These are phyloP conservation scores for Melanogrammus aeglefinus DNA, from an alignment of 2,797 vertebrate species.

Conservation along the genomic window DNA sequence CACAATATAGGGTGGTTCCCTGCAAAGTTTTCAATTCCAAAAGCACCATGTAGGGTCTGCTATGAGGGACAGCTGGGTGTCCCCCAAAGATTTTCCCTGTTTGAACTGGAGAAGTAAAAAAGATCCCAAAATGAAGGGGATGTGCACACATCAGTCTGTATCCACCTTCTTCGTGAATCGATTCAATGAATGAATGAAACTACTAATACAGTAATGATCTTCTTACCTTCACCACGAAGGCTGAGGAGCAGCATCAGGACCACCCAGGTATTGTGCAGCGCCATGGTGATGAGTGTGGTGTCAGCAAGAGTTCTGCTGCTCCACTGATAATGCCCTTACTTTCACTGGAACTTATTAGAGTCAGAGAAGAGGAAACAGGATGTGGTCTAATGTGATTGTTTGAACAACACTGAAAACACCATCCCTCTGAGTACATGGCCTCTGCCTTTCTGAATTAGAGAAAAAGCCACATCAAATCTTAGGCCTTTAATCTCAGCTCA, in stretches of 20 bases:
- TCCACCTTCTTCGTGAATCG: background rate
- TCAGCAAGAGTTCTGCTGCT: slow-evolving; percentile 1
- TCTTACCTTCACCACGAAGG: slow-evolving; percentile 31
- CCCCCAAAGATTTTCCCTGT: slow-evolving; percentile 45
- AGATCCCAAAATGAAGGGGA: background rate
- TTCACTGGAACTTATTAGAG: slow-evolving; percentile 15
- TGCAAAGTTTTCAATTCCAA: fast-evolving
- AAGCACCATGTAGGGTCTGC: slow-evolving; percentile 59
- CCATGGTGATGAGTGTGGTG: slow-evolving; percentile 35
- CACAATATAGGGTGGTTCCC: fast-evolving
- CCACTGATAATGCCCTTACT: slow-evolving; percentile 9
- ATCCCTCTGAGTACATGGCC: no score
- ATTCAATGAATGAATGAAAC: background rate
- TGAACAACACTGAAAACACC: background rate
- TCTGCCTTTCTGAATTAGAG: no score
- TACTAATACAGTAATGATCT: background rate
- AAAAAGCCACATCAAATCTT: no score
- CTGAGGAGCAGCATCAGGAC: slow-evolving; percentile 20
- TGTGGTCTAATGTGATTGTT: background rate
- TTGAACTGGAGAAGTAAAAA: slow-evolving; percentile 9
- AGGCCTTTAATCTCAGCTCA: no score
- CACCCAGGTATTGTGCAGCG: background rate
- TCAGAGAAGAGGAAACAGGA: slow-evolving; percentile 20
- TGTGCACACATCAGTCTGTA: background rate
- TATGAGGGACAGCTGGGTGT: slow-evolving; percentile 29